phyloP scores from a whole-genome alignment of 1,140 invertebrate species.

The Drosophila ficusphila region DNA sequence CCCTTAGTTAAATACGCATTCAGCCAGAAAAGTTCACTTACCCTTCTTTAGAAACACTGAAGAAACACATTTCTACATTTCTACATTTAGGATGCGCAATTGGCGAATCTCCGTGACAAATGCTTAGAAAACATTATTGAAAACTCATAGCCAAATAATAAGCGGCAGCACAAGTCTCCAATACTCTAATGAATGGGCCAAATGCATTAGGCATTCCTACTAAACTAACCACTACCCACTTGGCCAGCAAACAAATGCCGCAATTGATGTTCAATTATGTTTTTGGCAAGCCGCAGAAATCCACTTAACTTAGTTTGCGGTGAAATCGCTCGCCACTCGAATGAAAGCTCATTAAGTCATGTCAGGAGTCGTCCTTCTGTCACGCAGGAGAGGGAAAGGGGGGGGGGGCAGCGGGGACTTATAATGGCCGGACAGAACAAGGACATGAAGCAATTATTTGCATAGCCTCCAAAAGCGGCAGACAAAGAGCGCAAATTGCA shows the following conservation, averaged over 20 bases:
- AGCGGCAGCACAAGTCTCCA: background rate
- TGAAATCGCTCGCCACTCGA: slow-evolving; percentile 19
- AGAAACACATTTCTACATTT: too few species aligned
- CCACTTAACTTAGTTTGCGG: slow-evolving; percentile 33
- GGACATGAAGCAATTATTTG: slow-evolving; percentile 78
- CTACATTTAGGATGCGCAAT: too few species aligned
- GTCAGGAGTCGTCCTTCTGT: slow-evolving; percentile 32
- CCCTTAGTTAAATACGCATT: too few species aligned
- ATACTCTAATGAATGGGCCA: background rate
- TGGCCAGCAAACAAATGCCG: slow-evolving; percentile 30
- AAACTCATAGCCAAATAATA: too few species aligned
- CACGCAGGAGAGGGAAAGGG: background rate
- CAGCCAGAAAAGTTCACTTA: too few species aligned
- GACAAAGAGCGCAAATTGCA: slow-evolving; percentile 75
- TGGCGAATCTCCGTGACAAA: too few species aligned
- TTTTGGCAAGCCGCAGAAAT: slow-evolving; percentile 28
- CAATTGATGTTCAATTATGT: slow-evolving; percentile 69
- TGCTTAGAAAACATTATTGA: too few species aligned
- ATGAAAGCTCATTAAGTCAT: slow-evolving; percentile 69
- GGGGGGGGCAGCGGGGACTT: slow-evolving; percentile 7
- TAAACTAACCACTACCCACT: background rate
- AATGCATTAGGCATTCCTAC: background rate
- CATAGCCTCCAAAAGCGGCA: slow-evolving; percentile 51
- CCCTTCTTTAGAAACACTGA: too few species aligned
- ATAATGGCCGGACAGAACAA: slow-evolving; percentile 61